Base-by-base conservation (phyloP, 2,888 invertebrate species). In the Nesidiocoris tenuis region DNA sequence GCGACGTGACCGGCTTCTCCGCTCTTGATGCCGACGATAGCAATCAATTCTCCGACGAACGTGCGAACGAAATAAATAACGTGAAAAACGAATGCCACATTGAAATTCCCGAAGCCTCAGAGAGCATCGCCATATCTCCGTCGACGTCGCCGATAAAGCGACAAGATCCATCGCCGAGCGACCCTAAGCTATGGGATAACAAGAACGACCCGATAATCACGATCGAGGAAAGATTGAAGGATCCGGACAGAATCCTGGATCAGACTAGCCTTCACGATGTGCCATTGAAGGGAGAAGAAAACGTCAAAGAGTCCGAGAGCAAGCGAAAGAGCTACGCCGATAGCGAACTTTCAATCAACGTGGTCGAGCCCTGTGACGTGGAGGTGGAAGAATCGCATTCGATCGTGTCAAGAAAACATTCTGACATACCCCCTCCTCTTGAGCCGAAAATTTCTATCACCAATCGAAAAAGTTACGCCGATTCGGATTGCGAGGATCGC, bases 371-470 rank as follows among this genome's bases (percentile, higher is more conserved):
- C 5, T n/a, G n/a, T n/a, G n/a, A n/a, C n/a, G 18, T 66, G 1
- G 39, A 25, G 19, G 12, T 23, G 0, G 1, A 65, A n/a, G 17
- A 23, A 25, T 12, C 1, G 5, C 12, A 24, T 2, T 39, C 25
- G n/a, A 3, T 17, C 1, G 18, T 24, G 19, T n/a, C 5, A 16
- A 3, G 7, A 3, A 59, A 59, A 63, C 5, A 7, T n/a, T 55
- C 7, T 3, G 0, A 22, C 17, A 22, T 25, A 0, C 72, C 63
- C 16, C 61, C 17, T 7, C 74, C 74, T 18, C 59, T 74, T 9
- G 74, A 74, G 19, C 74, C 74, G 19, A 65, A 16, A 57, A 65
- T 74, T 25, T 74, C 66, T 56, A 64, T 78, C 63, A 23, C 19
- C 64, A 74, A 61, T 23, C n/a, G 61, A 16, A 25, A 68, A 1